phyloP scores from a whole-genome alignment of 2,113 vertebrate genomes.

The Myotis lucifugus region DNA sequence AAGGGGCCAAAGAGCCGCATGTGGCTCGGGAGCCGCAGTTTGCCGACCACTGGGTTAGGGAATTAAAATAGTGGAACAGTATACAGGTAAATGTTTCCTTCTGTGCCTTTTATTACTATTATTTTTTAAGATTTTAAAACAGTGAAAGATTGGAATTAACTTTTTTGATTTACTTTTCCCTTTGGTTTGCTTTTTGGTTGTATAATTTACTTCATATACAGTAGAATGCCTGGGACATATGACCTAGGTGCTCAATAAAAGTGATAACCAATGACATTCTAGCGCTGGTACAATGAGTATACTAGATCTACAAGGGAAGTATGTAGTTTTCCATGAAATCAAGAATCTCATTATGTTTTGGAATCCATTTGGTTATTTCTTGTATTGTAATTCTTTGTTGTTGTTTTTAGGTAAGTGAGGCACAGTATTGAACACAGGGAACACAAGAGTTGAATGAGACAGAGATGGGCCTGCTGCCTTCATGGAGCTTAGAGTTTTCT shows the following conservation, averaged over 20 bases:
- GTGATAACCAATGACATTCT: not conserved
- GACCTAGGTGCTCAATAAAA: not conserved
- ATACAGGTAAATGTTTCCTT: slow-evolving; percentile 32
- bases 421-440: slow-evolving; percentile 1
- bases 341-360: not conserved
- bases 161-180: not conserved
- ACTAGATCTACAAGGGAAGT: not conserved
- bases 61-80: slow-evolving; percentile 31
- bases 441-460: not conserved
- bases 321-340: slow-evolving; percentile 22
- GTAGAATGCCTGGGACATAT: not conserved
- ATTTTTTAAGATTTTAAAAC: slow-evolving; percentile 30
- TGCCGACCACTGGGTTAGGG: not conserved
- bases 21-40: too few relatives aligned
- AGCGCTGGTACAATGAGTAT: not conserved
- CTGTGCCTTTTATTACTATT: not conserved
- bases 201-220: not conserved
- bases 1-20: too few relatives aligned
- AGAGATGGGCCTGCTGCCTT: not conserved
- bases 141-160: not conserved
- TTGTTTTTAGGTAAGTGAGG: not conserved
- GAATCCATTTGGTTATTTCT: slow-evolving; percentile 22
- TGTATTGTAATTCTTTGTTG: not conserved
- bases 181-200: slow-evolving; percentile 35
- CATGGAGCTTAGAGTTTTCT: not conserved